Evolutionary conservation across 2,797 vertebrate genomes (phyloP), one percentile per base, ranked within the genome.

Genomic region (Aythya fuligula): DNA sequence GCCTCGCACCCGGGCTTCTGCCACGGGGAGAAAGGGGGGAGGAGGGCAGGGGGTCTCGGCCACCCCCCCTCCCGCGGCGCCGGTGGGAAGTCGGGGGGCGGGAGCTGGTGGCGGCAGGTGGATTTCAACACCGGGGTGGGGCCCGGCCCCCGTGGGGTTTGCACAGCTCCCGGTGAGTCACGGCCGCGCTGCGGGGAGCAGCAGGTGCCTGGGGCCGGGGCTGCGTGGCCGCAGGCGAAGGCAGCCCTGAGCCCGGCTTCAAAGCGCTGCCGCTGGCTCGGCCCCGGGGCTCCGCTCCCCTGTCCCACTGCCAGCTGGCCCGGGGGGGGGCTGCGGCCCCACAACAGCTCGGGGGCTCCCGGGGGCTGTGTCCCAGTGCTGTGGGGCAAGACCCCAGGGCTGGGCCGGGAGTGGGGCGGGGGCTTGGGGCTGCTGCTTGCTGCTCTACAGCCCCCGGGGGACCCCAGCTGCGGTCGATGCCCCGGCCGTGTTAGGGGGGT

Each of bases 71-170:
- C 38, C 17, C 43, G 4, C 3, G 30, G 80, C 34, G 36, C 65
- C 30, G 18, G 30, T 70, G 85, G 65, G 90, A 85, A 85, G 65
- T 11, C 2, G 56, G 80, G 84, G 86, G 74, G 56, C 58, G 64
- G 88, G 93, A 98, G 98, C 98, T 96, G 97, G 98, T 98, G 98
- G 98, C 97, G 97, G 77, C 91, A 95, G 90, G 85, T 96, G 92
- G 81, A 92, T 95, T 96, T 96, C 92, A 25, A 93, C 95, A 94
- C 65, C 13, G 76, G 93, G 94, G 93, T 64, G 90, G 91, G 64
- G 90, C 85, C 45, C 41, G 41, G 90, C 90, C 83, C 85, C 81
- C 69, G 69, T 91, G 88, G 93, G 83, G 51, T 82, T 94, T 95
- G 82, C 72, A 45, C 24, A 82, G 93, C 88, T 83, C 74, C 62